phyloP scores from a whole-genome alignment of 2,888 invertebrate genomes.

The Syrista parreyssii region DNA sequence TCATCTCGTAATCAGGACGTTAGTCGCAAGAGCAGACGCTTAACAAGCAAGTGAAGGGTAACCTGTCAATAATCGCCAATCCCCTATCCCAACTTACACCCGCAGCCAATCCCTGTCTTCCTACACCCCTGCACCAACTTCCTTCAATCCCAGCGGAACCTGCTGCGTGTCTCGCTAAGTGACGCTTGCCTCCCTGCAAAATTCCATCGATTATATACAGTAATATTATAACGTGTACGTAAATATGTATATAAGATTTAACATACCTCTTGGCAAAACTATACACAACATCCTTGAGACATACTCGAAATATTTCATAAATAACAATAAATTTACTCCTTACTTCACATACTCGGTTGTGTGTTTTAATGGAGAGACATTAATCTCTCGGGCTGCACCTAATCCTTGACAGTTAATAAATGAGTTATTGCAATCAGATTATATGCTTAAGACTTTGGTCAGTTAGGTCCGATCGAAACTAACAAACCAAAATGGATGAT shows the following conservation, averaged over 20 bases:
- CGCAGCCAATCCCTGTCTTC: background rate
- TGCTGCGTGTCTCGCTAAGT: background rate
- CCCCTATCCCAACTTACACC: background rate
- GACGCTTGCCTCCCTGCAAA: background rate
- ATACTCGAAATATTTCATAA: background rate
- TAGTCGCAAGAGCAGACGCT: background rate
- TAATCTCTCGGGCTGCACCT: background rate
- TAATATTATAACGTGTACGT: background rate
- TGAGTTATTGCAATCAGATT: background rate
- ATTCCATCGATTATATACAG: background rate
- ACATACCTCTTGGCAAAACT: background rate
- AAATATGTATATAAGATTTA: background rate
- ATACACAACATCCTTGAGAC: background rate
- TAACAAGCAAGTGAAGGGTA: background rate
- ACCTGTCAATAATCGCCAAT: constrained; percentile 1
- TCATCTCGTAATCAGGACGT: background rate
- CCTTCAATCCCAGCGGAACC: background rate
- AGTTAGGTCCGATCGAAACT: background rate
- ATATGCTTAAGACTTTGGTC: background rate
- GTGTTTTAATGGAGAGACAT: no score
- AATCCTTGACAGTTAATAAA: background rate
- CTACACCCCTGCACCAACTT: background rate
- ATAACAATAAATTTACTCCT: background rate
- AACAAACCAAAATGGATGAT: background rate
- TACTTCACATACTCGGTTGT: no score